phyloP scores from a whole-genome alignment of 2,113 vertebrate genomes.

The Platichthys stellatus region DNA sequence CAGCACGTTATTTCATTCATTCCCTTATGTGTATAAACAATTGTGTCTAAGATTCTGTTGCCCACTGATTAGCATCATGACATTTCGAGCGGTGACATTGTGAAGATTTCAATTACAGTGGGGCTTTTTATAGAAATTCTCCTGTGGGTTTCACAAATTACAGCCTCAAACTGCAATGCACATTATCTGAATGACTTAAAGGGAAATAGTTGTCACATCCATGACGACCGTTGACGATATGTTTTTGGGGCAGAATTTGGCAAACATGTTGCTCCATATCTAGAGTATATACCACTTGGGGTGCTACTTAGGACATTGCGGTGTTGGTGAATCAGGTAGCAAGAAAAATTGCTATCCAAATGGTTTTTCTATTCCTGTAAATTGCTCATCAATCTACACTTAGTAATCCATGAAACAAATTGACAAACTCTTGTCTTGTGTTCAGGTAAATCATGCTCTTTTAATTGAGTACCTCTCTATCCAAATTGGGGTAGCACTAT shows the following conservation, averaged over 20 bases:
- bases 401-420: no score
- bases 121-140: slow-evolving; percentile 48
- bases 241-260: not conserved
- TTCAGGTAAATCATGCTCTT: no score
- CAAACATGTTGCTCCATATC: not conserved
- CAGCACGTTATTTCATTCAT: not conserved
- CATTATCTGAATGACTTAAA: not conserved
- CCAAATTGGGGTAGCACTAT: no score
- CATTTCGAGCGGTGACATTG: slow-evolving; percentile 20
- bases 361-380: no score
- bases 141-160: slow-evolving; percentile 34
- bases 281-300: not conserved
- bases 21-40: not conserved
- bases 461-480: no score
- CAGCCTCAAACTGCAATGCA: slow-evolving; percentile 18
- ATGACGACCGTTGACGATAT: not conserved
- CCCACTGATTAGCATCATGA: not conserved
- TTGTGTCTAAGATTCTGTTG: not conserved
- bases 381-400: no score
- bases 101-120: slow-evolving; percentile 40
- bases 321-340: no score
- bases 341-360: no score
- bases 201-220: not conserved
- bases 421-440: no score
- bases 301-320: no score